Evolutionary conservation across 2,888 invertebrate species (phyloP), one percentile per base, ranked within the genome.

Genomic region (Hermodice carunculata): DNA sequence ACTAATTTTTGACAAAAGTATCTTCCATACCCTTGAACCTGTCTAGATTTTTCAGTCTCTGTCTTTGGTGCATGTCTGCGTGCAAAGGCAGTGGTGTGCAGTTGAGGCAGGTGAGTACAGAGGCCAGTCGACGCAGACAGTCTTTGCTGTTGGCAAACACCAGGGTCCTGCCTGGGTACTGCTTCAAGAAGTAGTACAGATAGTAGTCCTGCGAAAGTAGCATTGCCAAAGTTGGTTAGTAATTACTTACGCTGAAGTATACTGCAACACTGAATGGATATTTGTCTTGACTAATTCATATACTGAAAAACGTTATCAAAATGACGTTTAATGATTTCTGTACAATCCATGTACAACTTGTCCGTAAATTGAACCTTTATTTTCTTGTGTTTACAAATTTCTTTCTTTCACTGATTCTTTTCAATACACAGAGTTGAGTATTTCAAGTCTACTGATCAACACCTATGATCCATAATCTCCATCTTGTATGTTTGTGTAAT

Each of bases 31-130:
- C 81, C 66, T 87, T 79, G 79, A 90, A 90, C 90, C 90, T 91
- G 84, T 99, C 99, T 3, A 99, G 88, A 87, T 96, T 98, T 84
- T 94, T 95, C 40, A 99, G 87, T 19, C 99, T 88, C 80, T 97
- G 96, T 67, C 94, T 90, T 84, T 99, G 99, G 67, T 93, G 93
- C 98, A 99, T 97, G 68, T 87, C 87, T 1, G 89, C 88, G 78
- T 90, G 89, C 3, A 89, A 83, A 32, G 87, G 79, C 0, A 97
- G 85, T 3, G 87, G 83, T 6, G 72, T 66, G 61, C 82, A 78
- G 60, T 80, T 62, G n/a, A 88, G 79, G 17, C 85, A 64, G 0
- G 77, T 78, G 53, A 89, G 82, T 8, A 90, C 76, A 42, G 88
- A 87, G 34, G 88, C 85, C 32, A 91, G 82, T 28, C 98, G 89